Conservation (phyloP, 2,797 vertebrate genomes). For the Sebastes iracundus region DNA sequence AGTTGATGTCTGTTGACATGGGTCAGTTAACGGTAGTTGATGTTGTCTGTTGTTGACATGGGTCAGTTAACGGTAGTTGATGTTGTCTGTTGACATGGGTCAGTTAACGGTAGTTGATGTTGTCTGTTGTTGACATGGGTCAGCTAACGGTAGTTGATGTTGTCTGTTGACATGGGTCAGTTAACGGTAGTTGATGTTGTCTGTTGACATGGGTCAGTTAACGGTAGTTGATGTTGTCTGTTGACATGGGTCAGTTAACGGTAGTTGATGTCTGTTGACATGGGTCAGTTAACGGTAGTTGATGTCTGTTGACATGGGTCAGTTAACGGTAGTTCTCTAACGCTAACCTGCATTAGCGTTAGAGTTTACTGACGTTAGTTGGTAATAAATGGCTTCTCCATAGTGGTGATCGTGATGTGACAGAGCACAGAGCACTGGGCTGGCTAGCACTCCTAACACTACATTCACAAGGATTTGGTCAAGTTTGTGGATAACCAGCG, state of each 20-base stretch:
- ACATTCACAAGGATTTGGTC: background rate
- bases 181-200: too few relatives aligned
- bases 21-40: too few relatives aligned
- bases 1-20: background rate
- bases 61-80: background rate
- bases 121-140: background rate
- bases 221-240: too few relatives aligned
- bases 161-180: too few relatives aligned
- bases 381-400: background rate
- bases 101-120: background rate
- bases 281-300: too few relatives aligned
- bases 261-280: too few relatives aligned
- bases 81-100: background rate
- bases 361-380: background rate
- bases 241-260: too few relatives aligned
- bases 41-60: too few relatives aligned
- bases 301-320: too few relatives aligned
- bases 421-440: background rate
- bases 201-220: too few relatives aligned
- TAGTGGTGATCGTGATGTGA: background rate
- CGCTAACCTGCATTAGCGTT: background rate
- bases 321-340: background rate
- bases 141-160: background rate
- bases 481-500: background rate
- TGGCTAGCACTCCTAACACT: background rate